Evolutionary conservation across 2,113 vertebrate species (phyloP), one percentile per base, ranked within the genome.

Genomic region (Telmatochromis sp.): DNA sequence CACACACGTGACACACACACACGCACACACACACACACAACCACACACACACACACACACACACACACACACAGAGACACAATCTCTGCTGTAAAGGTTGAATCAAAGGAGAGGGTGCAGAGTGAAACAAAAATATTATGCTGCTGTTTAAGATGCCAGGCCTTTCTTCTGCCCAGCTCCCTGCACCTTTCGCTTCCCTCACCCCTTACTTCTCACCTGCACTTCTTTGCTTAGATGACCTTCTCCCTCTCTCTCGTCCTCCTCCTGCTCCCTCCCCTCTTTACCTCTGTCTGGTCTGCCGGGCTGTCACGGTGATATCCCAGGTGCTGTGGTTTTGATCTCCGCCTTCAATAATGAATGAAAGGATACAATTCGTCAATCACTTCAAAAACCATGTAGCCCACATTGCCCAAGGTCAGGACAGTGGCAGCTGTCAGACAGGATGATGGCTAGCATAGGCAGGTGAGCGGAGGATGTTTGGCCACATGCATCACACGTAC

Each of bases 321-420:
- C 9, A 26, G 83, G 65, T 81, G 89, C 88, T 15, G 51, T 45
- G 78, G 81, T 91, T 94, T 91, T 94, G 89, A 95, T 93, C 93
- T 92, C 86, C 17, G 21, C 92, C 91, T 94, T 96, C 89, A 95
- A 96, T 96, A 95, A 96, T 95, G 93, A 94, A 95, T 96, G 92
- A 96, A 95, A 95, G 93, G 93, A 94, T 92, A 92, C 60, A 81
- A 93, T 95, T 95, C 87, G 91, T 94, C 96, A 95, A 91, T 95
- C 94, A 95, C 90, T 91, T 94, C 92, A 91, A 93, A 65, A 94
- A 91, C 84, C 89, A 65, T 80, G 87, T 60, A 88, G 89, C 89
- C 90, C 87, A 37, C 88, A 87, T 68, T 54, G 86, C 54, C 90
- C 90, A 95, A 94, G 95, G 95, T 96, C 95, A 92, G 88, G 89